phyloP scores from a whole-genome alignment of 2,797 vertebrate genomes.

The Aldrovandia affinis region DNA sequence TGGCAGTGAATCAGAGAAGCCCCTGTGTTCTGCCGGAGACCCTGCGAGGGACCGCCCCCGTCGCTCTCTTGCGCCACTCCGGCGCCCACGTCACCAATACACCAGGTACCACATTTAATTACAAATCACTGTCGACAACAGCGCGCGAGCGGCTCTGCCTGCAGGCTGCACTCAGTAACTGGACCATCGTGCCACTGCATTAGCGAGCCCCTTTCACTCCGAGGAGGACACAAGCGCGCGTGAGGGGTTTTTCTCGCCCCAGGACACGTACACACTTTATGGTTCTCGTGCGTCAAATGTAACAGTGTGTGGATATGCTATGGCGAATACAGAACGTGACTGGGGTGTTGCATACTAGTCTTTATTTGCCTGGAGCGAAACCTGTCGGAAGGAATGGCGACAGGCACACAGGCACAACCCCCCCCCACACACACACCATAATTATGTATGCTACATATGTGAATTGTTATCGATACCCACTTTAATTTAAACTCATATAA shows the following conservation, averaged over 20 bases:
- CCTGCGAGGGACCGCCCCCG: slow-evolving; percentile 61
- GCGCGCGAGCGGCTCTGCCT: slow-evolving; percentile 31
- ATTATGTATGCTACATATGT: neutral
- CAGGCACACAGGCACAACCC: neutral
- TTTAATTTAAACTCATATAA: neutral
- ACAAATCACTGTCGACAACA: slow-evolving; percentile 51
- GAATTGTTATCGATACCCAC: neutral
- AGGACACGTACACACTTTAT: neutral
- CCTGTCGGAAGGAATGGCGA: too few species aligned
- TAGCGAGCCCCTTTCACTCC: slow-evolving; percentile 23
- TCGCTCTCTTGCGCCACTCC: slow-evolving; percentile 39
- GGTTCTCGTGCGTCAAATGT: neutral
- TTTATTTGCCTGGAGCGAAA: neutral
- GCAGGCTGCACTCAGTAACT: slow-evolving; percentile 39
- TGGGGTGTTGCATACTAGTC: neutral
- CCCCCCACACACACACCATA: neutral
- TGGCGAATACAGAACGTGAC: neutral
- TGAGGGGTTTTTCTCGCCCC: neutral
- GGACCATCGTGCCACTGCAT: slow-evolving; percentile 40
- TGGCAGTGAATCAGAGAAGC: slow-evolving; percentile 62
- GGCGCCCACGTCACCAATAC: slow-evolving; percentile 59
- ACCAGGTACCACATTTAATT: slow-evolving; percentile 67
- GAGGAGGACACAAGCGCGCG: too few species aligned
- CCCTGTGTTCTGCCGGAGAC: slow-evolving; percentile 61
- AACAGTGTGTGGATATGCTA: neutral